Conservation (phyloP, 1,140 invertebrate species). For the Sitodiplosis mosellana region DNA sequence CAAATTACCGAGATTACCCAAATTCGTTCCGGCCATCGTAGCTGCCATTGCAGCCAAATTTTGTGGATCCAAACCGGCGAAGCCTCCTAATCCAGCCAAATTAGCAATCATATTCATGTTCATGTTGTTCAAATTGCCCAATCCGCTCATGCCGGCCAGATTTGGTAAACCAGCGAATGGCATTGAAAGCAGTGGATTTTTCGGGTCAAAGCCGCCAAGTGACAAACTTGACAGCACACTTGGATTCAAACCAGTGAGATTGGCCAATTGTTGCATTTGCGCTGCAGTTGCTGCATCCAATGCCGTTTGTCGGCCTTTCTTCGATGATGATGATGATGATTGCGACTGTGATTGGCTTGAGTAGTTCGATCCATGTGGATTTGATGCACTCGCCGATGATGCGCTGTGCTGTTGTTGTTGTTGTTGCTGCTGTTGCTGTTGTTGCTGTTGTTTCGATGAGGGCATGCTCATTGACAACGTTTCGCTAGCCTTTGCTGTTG, state of each 20-base stretch:
- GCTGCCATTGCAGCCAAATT: conserved; percentile 29
- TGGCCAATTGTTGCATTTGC: conserved; percentile 42
- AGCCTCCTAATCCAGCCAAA: conserved; percentile 61
- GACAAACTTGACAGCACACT: conserved; percentile 58
- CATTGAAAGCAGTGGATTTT: conserved; percentile 61
- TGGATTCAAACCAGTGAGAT: conserved; percentile 57
- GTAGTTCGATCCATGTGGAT: neutral
- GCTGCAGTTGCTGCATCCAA: conserved; percentile 32
- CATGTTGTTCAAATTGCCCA: conserved; percentile 51
- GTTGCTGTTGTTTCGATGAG: conserved; percentile 26
- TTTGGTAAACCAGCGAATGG: conserved; percentile 67
- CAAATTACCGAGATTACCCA: conserved; percentile 15
- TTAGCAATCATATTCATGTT: conserved; percentile 77
- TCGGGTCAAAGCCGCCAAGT: conserved; percentile 52
- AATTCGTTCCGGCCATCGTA: conserved; percentile 21
- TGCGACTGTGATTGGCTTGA: conserved; percentile 13
- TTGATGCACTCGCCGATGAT: neutral
- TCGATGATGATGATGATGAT: conserved; percentile 26
- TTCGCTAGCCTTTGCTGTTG: conserved; percentile 14
- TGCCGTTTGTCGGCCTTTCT: conserved; percentile 50
- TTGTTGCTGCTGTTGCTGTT: conserved; percentile 10
- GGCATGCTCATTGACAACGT: conserved; percentile 19
- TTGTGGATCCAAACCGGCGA: conserved; percentile 54
- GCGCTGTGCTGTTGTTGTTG: neutral
- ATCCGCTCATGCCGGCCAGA: conserved; percentile 50